Base-by-base conservation (phyloP, 2,888 invertebrate species). In the Calameuta pallipes region DNA sequence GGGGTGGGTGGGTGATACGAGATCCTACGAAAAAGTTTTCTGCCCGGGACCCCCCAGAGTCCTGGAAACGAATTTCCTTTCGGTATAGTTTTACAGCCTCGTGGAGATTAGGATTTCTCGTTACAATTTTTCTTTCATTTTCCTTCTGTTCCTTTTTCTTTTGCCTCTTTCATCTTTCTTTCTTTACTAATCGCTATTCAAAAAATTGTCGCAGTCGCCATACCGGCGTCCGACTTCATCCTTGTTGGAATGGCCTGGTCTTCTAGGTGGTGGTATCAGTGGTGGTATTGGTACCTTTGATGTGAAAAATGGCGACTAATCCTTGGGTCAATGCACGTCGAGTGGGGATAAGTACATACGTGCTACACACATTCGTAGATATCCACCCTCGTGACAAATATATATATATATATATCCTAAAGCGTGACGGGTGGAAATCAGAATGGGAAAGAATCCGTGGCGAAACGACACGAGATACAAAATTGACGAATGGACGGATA, bases 81-180 rank as follows among this genome's bases (percentile, higher is more conserved):
- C 33, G 83, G 84, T 74, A 70, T 73, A 80, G 79, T 75, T 77
- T 71, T 73, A 73, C 80, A 80, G 75, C 81, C 80, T 82, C 78
- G 80, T 23, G 34, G 23, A 74, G 74, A 36, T 74, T 74, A 74
- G 36, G 71, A 15, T 71, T 71, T 71, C 71, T 33, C 71, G 15
- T 23, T 15, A 71, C 33, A 9, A 30, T 23, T 23, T 23, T 41
- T 23, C 23, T 41, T 23, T 56, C 23, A 23, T 56, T 56, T 23
- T 23, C 23, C 41, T 23, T 56, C 23, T 56, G 0, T 23, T 23
- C 23, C 4, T 9, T 56, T 56, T 56, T 56, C 41, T 56, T 23
- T 56, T 1, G 6, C 23, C 41, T 15, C 23, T 56, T 41, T 56
- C 41, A 23, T 56, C 41, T 23, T 23, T 2, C 41, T 56, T 9